These are phyloP conservation scores for Actias luna DNA, from an alignment of 2,888 invertebrate genomes.

Conservation along the genomic window DNA sequence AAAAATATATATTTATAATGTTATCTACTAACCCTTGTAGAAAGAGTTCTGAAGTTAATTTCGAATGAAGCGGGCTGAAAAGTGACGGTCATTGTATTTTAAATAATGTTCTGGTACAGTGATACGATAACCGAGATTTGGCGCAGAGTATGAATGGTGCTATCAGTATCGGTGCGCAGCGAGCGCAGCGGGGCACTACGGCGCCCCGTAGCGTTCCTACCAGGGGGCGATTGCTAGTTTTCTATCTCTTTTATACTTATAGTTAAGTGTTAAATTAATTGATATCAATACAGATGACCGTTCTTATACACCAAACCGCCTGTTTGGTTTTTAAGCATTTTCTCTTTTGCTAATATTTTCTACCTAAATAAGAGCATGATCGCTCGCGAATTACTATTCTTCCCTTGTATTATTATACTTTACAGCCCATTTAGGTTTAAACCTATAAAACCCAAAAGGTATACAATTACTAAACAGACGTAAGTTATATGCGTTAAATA, in stretches of 20 bases:
- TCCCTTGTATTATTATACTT: too few relatives aligned
- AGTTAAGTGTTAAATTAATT: slow-evolving; percentile 71
- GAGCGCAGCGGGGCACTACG: slow-evolving; percentile 49
- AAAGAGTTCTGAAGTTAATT: background rate
- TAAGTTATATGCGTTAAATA: too few relatives aligned
- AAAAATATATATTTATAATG: too few relatives aligned
- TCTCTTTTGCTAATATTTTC: background rate
- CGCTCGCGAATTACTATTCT: too few relatives aligned
- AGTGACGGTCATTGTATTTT: slow-evolving; percentile 46
- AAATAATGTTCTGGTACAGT: slow-evolving; percentile 48
- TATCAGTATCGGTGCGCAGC: slow-evolving; percentile 58
- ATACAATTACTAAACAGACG: too few relatives aligned
- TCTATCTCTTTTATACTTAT: slow-evolving; percentile 44
- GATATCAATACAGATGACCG: slow-evolving; percentile 42
- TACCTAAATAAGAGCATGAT: too few relatives aligned
- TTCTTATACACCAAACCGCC: background rate
- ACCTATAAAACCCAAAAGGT: too few relatives aligned
- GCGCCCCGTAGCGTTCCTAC: slow-evolving; percentile 42
- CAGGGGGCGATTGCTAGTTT: slow-evolving; percentile 36
- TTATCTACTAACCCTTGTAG: background rate
- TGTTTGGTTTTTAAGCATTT: background rate
- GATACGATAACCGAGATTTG: slow-evolving; percentile 53
- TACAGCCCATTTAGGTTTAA: background rate
- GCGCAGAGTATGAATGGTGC: slow-evolving; percentile 55
- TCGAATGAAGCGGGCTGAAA: background rate